phyloP scores from a whole-genome alignment of 2,888 invertebrate genomes.

The Andrena bicolor region DNA sequence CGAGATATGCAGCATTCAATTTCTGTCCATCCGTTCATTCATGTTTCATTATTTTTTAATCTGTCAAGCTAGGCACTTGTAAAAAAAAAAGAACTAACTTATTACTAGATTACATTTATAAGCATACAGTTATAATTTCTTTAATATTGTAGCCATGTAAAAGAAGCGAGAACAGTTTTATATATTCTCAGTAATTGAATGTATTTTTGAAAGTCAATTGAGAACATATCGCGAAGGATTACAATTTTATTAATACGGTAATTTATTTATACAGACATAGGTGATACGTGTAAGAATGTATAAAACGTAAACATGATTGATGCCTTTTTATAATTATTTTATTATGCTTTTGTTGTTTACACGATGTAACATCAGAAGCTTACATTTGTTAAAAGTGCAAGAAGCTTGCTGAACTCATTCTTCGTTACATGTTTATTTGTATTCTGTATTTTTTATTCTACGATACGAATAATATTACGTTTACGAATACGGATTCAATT shows the following conservation, averaged over 20 bases:
- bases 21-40: conserved; percentile 17
- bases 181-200: conserved; percentile 25
- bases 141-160: conserved; percentile 15
- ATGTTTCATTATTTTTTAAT: conserved; percentile 39
- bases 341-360: conserved; percentile 12
- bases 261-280: conserved; percentile 8
- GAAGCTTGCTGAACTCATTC: conserved; percentile 10
- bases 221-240: conserved; percentile 44
- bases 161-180: conserved; percentile 9
- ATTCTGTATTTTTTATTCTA: conserved; percentile 10
- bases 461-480: not conserved
- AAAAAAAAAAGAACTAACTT: conserved; percentile 18
- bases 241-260: conserved; percentile 10
- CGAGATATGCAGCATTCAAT: conserved; percentile 24
- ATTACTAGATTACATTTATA: conserved; percentile 26
- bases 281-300: conserved; percentile 32
- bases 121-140: conserved; percentile 11
- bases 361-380: conserved; percentile 10
- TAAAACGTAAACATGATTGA: conserved; percentile 23
- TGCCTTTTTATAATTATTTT: conserved; percentile 25
- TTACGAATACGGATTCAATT: not conserved
- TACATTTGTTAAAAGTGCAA: conserved; percentile 7
- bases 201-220: conserved; percentile 25
- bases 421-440: conserved; percentile 7
- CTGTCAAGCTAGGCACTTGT: conserved; percentile 34